A percentile compares a stretch with the other conserved stretches of the same genome.
Evolutionary conservation across 53 echinoderm and acorn worm genomes (phyloP).

Genomic region (Temnopleurus reevesii): DNA sequence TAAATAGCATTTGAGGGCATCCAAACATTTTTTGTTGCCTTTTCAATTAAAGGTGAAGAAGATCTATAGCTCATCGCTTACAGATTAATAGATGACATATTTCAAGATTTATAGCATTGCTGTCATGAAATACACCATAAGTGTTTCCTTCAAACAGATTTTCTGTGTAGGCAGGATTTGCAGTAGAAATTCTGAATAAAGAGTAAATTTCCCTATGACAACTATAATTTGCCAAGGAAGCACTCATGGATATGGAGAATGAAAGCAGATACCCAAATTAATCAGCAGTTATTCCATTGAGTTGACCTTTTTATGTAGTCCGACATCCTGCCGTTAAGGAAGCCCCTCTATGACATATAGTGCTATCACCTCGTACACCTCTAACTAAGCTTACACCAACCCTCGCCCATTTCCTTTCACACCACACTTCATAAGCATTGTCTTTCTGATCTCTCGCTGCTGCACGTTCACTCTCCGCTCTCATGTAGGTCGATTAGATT

Average conservation of each 20-base stretch:
- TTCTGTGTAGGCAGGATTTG: no score
- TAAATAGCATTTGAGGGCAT: no score
- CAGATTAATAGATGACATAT: no score
- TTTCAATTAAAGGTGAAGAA: no score
- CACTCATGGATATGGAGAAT: not conserved
- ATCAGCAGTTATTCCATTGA: not conserved
- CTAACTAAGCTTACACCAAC: not conserved
- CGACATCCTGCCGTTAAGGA: not conserved
- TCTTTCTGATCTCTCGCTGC: slow-evolving; percentile 8
- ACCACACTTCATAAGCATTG: not conserved
- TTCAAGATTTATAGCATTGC: no score
- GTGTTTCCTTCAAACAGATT: no score
- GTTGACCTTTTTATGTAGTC: slow-evolving; percentile 13
- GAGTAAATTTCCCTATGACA: no score
- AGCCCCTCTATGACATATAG: not conserved
- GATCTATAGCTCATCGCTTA: no score
- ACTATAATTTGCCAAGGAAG: no score
- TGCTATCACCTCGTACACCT: not conserved
- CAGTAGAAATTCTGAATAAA: no score
- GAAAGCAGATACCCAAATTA: not conserved
- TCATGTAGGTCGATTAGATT: not conserved
- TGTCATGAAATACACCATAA: no score
- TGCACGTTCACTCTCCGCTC: not conserved
- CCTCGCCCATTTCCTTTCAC: slow-evolving; percentile 20
- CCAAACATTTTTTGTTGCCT: no score